A percentile compares a stretch with the other conserved stretches of the same genome.
phyloP scores from a whole-genome alignment of 2,888 invertebrate genomes.

The Gymnosoma rotundatum region DNA sequence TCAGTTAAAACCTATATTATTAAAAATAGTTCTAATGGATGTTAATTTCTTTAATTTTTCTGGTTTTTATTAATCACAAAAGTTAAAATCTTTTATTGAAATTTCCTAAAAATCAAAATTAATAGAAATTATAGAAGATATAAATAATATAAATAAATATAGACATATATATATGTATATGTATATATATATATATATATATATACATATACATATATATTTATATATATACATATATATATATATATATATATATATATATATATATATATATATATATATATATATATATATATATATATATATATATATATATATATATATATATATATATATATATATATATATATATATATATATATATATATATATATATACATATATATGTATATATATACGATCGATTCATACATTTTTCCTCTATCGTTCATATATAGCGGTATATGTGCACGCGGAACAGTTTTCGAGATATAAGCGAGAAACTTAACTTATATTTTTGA shows the following conservation, averaged over 20 bases:
- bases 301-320: slow-evolving; percentile 1
- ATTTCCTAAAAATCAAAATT: no score
- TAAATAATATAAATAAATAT: neutral
- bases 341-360: slow-evolving; percentile 5
- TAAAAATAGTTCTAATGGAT: no score
- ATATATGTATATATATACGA: neutral
- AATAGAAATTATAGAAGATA: no score
- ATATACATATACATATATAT: slow-evolving; percentile 1
- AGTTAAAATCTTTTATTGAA: neutral
- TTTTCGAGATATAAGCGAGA: no score
- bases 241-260: slow-evolving; percentile 8
- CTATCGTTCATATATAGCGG: no score
- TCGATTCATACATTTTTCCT: neutral
- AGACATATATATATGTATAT: slow-evolving; percentile 3
- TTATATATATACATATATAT: slow-evolving; percentile 1
- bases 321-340: slow-evolving; percentile 10
- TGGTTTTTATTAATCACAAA: no score
- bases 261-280: slow-evolving; percentile 10
- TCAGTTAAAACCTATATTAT: no score
- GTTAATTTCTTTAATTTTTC: no score
- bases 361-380: slow-evolving; percentile 5
- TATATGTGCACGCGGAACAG: no score
- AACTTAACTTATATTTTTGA: no score
- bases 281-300: slow-evolving; percentile 4
- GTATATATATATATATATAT: slow-evolving; percentile 6